Conservation (phyloP, 2,113 vertebrate genomes). For the Oxyruncus cristatus region DNA sequence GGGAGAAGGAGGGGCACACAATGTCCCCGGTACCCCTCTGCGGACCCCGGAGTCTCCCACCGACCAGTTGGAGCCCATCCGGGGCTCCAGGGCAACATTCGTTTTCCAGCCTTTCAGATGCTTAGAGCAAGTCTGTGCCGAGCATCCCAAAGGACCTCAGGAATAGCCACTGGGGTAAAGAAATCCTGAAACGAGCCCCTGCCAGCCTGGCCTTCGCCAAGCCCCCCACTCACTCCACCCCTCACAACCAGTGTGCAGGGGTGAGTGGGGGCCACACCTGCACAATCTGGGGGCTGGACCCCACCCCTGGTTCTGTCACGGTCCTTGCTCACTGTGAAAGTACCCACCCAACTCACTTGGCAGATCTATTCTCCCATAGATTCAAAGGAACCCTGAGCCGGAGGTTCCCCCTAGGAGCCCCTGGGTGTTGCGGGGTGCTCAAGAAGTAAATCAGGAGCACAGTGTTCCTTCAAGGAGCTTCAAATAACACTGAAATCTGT, state of each 20-base stretch:
- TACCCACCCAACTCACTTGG: fast-evolving
- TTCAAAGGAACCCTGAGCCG: fast-evolving
- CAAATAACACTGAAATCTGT: neutral
- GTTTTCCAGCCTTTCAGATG: neutral
- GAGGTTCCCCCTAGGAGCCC: neutral
- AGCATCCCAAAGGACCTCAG: neutral
- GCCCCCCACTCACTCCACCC: neutral
- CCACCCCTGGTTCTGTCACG: fast-evolving
- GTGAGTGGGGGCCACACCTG: neutral
- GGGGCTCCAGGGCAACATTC: fast-evolving
- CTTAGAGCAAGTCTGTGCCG: fast-evolving
- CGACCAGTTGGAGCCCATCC: fast-evolving
- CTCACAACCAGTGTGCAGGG: neutral
- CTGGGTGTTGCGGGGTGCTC: fast-evolving
- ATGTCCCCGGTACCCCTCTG: fast-evolving
- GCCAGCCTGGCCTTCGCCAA: neutral
- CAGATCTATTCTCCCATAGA: fast-evolving
- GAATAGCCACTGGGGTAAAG: fast-evolving
- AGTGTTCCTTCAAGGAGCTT: neutral
- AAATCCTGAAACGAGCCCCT: fast-evolving
- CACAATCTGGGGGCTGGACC: neutral
- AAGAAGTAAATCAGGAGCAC: fast-evolving
- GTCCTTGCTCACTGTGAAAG: neutral
- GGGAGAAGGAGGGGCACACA: neutral
- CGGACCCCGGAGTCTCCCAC: neutral